These are phyloP conservation scores for Clusia tigrina DNA, from an alignment of 2,888 invertebrate genomes.

Conservation along the genomic window DNA sequence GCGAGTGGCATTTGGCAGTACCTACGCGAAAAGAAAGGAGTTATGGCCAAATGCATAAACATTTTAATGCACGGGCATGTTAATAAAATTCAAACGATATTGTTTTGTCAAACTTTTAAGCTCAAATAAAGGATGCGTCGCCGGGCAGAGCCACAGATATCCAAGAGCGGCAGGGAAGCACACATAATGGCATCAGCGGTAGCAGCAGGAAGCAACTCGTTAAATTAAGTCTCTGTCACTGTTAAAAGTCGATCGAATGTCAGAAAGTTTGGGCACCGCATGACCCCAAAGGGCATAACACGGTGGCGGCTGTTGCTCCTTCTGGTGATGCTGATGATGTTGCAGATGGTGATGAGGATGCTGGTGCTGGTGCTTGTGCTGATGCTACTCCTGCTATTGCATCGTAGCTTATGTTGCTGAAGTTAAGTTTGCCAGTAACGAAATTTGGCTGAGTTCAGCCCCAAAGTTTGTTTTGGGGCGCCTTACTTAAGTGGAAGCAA, in stretches of 20 bases:
- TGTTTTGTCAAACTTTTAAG: slow-evolving; percentile 5
- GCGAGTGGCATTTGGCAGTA: neutral
- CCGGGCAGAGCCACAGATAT: too few relatives aligned
- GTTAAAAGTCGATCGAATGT: slow-evolving; percentile 56
- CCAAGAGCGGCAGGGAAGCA: slow-evolving; percentile 1
- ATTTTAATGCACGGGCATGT: neutral
- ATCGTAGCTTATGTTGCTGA: too few relatives aligned
- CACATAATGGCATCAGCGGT: slow-evolving; percentile 15
- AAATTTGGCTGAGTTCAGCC: too few relatives aligned
- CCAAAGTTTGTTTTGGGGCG: too few relatives aligned
- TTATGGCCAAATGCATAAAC: slow-evolving; percentile 4
- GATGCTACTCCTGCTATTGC: slow-evolving; percentile 24
- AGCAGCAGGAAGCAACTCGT: slow-evolving; percentile 20
- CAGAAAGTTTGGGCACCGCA: slow-evolving; percentile 48
- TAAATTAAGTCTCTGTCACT: slow-evolving; percentile 21
- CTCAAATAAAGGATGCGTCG: neutral
- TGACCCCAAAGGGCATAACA: slow-evolving; percentile 18
- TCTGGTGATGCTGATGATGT: neutral
- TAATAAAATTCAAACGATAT: neutral
- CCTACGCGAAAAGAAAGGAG: neutral
- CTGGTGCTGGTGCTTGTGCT: slow-evolving; percentile 1
- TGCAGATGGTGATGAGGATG: neutral
- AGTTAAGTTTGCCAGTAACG: too few relatives aligned
- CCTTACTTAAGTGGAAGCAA: too few relatives aligned
- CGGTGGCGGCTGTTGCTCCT: neutral